These are phyloP conservation scores for Toxotes chatareus DNA, from an alignment of 2,113 vertebrate genomes.

Conservation along the genomic window DNA sequence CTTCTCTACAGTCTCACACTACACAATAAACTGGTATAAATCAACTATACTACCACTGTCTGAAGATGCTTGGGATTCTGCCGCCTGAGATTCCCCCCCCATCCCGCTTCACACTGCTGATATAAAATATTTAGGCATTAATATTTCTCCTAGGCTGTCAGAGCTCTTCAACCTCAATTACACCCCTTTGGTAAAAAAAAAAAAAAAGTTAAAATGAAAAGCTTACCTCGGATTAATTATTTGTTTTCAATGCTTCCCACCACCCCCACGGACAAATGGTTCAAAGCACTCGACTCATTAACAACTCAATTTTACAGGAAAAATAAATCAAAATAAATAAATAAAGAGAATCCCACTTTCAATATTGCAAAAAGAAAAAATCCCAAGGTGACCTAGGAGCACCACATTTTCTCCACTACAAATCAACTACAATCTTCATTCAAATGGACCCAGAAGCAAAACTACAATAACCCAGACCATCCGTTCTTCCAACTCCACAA, in stretches of 20 bases:
- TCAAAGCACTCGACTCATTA: not conserved
- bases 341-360: not conserved
- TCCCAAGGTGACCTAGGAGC: not conserved
- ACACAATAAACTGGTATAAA: no score
- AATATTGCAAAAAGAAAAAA: not conserved
- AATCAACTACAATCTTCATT: no score
- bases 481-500: not conserved
- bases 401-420: not conserved
- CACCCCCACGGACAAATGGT: not conserved
- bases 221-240: not conserved
- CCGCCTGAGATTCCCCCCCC: not conserved
- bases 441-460: no score
- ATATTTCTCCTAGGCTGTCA: not conserved
- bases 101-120: not conserved
- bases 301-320: not conserved
- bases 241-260: not conserved
- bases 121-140: conserved; percentile 3
- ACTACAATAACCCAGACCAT: not conserved
- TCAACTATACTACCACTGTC: not conserved
- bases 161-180: not conserved
- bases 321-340: not conserved
- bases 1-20: not conserved
- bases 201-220: not conserved
- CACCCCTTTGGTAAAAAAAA: not conserved
- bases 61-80: not conserved